Conservation (phyloP, 2,797 vertebrate genomes). For the Schizothorax lantsangensis region DNA sequence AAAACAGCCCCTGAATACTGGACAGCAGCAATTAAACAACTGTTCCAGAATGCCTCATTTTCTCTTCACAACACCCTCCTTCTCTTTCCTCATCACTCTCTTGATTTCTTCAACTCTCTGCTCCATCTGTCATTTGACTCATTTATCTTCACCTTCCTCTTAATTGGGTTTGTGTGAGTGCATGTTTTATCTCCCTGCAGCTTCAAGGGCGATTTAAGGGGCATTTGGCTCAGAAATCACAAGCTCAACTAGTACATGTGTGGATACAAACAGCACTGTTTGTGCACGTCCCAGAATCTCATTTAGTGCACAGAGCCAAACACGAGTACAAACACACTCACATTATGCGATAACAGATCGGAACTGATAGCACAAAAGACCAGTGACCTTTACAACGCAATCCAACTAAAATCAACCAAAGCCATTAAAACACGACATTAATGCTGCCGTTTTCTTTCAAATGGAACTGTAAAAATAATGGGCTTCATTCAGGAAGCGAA, state of each 20-base stretch:
- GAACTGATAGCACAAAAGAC: constrained; percentile 17
- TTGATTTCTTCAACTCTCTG: constrained; percentile 35
- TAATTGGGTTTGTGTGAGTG: constrained; percentile 33
- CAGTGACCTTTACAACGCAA: constrained; percentile 24
- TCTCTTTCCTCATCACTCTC: constrained; percentile 24
- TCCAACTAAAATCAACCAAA: constrained; percentile 4
- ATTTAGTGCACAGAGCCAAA: constrained; percentile 10
- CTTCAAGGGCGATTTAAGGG: constrained; percentile 41
- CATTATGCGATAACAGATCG: constrained; percentile 31
- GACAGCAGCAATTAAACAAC: constrained; percentile 47
- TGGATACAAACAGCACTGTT: constrained; percentile 32
- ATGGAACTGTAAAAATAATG: constrained; percentile 9
- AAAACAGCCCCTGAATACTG: constrained; percentile 59
- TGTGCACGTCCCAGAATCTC: constrained; percentile 13
- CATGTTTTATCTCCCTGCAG: constrained; percentile 23
- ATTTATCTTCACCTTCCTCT: constrained; percentile 34
- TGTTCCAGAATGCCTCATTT: constrained; percentile 17
- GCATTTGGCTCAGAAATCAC: constrained; percentile 37
- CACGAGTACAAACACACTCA: not conserved
- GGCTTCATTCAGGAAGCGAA: not conserved
- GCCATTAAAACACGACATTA: constrained; percentile 26
- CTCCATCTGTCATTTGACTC: constrained; percentile 35
- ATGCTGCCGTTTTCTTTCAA: constrained; percentile 1
- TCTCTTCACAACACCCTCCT: not conserved
- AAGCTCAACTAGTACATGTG: constrained; percentile 45